These are phyloP conservation scores for Anguilla rostrata DNA, from an alignment of 2,113 vertebrate genomes.

Conservation along the genomic window DNA sequence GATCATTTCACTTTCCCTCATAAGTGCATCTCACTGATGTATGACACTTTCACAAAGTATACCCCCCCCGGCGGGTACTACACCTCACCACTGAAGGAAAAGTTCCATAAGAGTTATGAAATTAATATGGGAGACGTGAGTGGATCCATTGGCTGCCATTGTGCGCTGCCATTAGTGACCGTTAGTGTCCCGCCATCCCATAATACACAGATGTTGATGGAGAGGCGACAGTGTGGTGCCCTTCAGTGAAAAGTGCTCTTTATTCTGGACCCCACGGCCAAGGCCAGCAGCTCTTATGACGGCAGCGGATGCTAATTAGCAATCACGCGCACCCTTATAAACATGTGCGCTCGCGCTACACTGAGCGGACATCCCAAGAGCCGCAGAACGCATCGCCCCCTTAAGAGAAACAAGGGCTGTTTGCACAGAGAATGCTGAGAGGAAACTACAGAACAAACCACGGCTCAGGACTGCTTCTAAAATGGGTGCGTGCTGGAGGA, in stretches of 20 bases:
- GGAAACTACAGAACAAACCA: not conserved
- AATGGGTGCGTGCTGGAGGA: not conserved
- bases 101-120: not conserved
- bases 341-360: not conserved
- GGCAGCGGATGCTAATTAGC: not conserved
- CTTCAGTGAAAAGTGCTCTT: not conserved
- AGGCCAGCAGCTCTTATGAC: not conserved
- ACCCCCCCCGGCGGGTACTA: no score
- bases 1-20: constrained; percentile 11
- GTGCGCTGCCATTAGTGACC: not conserved
- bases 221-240: not conserved
- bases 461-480: not conserved
- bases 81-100: not conserved
- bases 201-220: not conserved
- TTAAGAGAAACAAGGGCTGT: not conserved
- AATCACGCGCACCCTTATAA: not conserved
- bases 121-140: not conserved
- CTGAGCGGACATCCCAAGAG: not conserved
- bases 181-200: not conserved
- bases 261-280: not conserved
- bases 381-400: not conserved
- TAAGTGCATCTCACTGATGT: constrained; percentile 5
- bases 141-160: not conserved
- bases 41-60: not conserved
- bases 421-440: not conserved